Conservation (phyloP, 2,888 invertebrate genomes). For the Linyphia triangularis region DNA sequence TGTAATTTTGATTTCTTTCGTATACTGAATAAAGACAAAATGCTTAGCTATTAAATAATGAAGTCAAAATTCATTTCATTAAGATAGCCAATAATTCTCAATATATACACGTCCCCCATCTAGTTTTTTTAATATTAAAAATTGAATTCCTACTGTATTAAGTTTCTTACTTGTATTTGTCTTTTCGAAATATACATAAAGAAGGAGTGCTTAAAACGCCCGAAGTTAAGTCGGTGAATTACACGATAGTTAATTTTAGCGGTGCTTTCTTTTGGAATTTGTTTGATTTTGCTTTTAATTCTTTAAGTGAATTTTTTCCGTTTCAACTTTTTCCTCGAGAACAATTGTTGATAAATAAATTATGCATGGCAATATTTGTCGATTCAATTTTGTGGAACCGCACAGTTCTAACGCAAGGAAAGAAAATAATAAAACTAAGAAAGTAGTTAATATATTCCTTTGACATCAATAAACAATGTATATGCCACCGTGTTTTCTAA, state of each 20-base stretch:
- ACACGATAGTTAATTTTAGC: conserved; percentile 35
- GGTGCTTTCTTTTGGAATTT: background rate
- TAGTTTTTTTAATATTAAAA: conserved; percentile 26
- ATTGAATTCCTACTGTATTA: conserved; percentile 25
- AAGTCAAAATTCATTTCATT: background rate
- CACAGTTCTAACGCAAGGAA: background rate
- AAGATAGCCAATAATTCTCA: background rate
- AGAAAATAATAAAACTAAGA: background rate
- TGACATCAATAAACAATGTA: conserved; percentile 32
- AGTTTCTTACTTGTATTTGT: conserved; percentile 6
- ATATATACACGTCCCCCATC: background rate
- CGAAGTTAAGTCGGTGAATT: conserved; percentile 13
- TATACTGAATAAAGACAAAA: too few species aligned
- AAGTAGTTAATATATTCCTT: conserved; percentile 34
- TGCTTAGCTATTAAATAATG: too few species aligned
- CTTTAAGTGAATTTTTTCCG: background rate
- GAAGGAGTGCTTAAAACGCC: background rate
- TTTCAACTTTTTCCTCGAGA: background rate
- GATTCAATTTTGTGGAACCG: conserved; percentile 15
- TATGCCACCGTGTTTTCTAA: conserved; percentile 14
- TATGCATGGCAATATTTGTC: conserved; percentile 43
- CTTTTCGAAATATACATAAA: conserved; percentile 11
- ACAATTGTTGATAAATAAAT: conserved; percentile 46
- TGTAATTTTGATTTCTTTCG: too few species aligned
- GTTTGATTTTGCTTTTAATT: conserved; percentile 37